Base-by-base conservation (phyloP, 2,888 invertebrate species). In the Hypomecis punctinalis region DNA sequence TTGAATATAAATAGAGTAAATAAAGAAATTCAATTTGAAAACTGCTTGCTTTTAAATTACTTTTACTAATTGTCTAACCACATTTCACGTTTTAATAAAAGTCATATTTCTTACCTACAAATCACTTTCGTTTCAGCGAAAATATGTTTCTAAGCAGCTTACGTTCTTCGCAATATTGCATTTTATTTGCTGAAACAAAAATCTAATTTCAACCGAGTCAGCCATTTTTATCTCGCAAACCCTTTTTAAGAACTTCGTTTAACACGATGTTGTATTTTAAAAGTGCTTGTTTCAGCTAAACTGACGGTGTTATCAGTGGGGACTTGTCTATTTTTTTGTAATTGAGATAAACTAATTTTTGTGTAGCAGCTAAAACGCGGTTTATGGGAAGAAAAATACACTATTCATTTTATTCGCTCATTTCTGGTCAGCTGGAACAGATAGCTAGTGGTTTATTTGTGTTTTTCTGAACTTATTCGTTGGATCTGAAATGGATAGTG, bases 261-360 rank as follows among this genome's bases (percentile, higher is more conserved):
- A 56, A 58, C 55, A 66, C 43, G 40, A 58, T 66, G 63, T 58
- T 51, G 48, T 53, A 47, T 60, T 63, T 58, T 70, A 48, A 63
- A 67, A 66, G 56, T 67, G 64, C 64, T 66, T 66, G 49, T 67
- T 64, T 68, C 55, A 59, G 55, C 53, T 42, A 62, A 72, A 68
- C 57, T 61, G 47, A 43, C 55, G 6, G 9, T 61, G 40, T 46
- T 59, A 53, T 62, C 54, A 51, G 40, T 8, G 49, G 37, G 43
- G 13, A 60, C 48, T 46, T 55, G 55, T 60, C 9, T 9, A 40
- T 48, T 62, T 63, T 59, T 56, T 52, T 61, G 48, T 53, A 51
- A 23, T 63, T 45, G 59, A 67, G 65, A 55, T 61, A 59, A 70
- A 66, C 43, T 59, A 46, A 59, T 64, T 60, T 48, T 56, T 39